Percentiles rank a stretch among this genome's conserved stretches.
These are phyloP conservation scores for Tachycineta bicolor DNA, from an alignment of 2,113 vertebrate genomes.

Conservation along the genomic window DNA sequence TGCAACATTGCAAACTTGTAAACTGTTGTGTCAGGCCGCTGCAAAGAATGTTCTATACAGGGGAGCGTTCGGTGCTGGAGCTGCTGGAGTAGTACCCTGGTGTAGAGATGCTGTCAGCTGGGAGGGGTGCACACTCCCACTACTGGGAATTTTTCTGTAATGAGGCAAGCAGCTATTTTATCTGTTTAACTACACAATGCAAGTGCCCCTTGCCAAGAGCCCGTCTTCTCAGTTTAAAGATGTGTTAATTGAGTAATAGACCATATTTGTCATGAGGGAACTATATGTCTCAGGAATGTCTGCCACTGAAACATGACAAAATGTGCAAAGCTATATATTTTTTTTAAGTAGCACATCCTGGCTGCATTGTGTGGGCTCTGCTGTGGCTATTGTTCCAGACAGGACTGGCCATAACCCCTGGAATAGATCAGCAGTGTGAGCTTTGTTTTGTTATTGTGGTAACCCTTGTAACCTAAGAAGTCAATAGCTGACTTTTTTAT, in stretches of 20 bases:
- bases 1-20: background rate
- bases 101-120: background rate
- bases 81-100: background rate
- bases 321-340: conserved; percentile 38
- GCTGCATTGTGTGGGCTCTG: conserved; percentile 44
- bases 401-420: conserved; percentile 57
- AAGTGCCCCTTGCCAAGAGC: conserved; percentile 24
- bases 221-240: conserved; percentile 50
- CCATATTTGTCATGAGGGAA: conserved; percentile 26
- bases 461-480: conserved; percentile 68
- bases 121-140: background rate
- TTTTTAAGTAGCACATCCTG: conserved; percentile 10
- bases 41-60: rapidly evolving
- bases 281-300: conserved; percentile 7
- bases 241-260: conserved; percentile 57
- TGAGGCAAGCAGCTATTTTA: background rate
- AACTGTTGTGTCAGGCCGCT: background rate
- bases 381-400: conserved; percentile 68
- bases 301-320: background rate
- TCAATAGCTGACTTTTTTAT: conserved; percentile 67
- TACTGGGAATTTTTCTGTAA: background rate
- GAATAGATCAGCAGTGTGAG: conserved; percentile 58
- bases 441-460: conserved; percentile 61
- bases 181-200: conserved; percentile 47
- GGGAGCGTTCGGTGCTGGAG: background rate